Conservation (phyloP, 2,888 invertebrate species). For the Rhagophthalmus giganteus region DNA sequence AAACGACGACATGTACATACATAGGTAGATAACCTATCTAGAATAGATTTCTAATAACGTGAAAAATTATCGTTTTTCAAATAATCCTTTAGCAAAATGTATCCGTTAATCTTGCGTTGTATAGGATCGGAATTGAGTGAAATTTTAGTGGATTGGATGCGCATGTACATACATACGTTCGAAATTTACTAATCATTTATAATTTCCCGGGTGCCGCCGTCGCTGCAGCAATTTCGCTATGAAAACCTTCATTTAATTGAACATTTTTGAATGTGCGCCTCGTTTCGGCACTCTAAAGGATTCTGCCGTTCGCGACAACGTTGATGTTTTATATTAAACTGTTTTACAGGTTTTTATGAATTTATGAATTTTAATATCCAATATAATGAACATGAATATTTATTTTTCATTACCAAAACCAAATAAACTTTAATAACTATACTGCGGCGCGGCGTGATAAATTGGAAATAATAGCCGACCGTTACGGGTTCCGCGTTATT, state of each 20-base stretch:
- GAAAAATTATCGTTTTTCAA: too few relatives aligned
- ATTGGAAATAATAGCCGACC: conserved; percentile 12
- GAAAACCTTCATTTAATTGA: conserved; percentile 16
- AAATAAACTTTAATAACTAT: conserved; percentile 21
- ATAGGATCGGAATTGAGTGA: too few relatives aligned
- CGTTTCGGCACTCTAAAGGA: conserved; percentile 9
- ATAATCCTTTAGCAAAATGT: too few relatives aligned
- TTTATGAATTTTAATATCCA: conserved; percentile 22
- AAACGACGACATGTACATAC: too few relatives aligned
- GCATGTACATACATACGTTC: too few relatives aligned
- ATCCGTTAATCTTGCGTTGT: too few relatives aligned
- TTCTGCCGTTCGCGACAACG: conserved; percentile 8
- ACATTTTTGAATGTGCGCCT: conserved; percentile 12
- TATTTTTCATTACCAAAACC: conserved; percentile 24
- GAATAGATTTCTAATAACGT: too few relatives aligned
- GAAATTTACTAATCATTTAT: too few relatives aligned
- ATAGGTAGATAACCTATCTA: too few relatives aligned
- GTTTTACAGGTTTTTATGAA: conserved; percentile 18
- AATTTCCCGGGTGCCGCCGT: conserved; percentile 6
- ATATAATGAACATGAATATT: conserved; percentile 23
- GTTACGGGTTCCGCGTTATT: neutral
- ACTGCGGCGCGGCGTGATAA: conserved; percentile 12
- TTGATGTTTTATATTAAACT: conserved; percentile 16
- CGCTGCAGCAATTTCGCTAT: conserved; percentile 7
- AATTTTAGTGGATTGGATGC: too few relatives aligned